Conservation (phyloP, 1,140 invertebrate genomes). For the Lithobius niger region DNA sequence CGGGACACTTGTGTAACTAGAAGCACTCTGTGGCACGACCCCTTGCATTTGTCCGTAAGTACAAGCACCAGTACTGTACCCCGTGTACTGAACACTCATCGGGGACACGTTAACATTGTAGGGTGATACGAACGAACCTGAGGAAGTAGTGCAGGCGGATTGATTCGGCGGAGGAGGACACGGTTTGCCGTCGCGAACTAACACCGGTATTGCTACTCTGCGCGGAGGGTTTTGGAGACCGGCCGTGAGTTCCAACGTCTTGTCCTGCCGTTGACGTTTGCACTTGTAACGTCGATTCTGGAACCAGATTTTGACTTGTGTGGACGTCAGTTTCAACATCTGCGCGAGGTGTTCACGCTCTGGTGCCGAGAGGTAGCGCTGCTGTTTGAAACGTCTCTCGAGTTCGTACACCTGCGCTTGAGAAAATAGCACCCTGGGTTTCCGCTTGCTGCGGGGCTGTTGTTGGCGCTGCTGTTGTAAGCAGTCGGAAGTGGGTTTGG, state of each 20-base stretch:
- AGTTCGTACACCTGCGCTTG: slow-evolving; percentile 64
- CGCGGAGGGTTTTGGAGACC: slow-evolving; percentile 29
- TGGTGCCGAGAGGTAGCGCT: slow-evolving; percentile 51
- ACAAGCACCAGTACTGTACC: not conserved
- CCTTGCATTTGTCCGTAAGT: not conserved
- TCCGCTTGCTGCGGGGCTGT: slow-evolving; percentile 51
- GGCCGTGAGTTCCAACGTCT: slow-evolving; percentile 13
- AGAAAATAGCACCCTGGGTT: slow-evolving; percentile 86
- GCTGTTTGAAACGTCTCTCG: slow-evolving; percentile 48
- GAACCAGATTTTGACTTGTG: slow-evolving; percentile 45
- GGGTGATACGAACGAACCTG: not conserved
- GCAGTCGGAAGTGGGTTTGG: no score
- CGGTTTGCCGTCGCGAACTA: slow-evolving; percentile 36
- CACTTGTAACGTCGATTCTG: slow-evolving; percentile 52
- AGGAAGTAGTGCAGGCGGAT: not conserved
- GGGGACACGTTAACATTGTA: slow-evolving; percentile 7
- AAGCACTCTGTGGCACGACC: slow-evolving; percentile 1
- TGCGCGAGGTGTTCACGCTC: slow-evolving; percentile 50
- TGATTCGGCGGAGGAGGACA: slow-evolving; percentile 23
- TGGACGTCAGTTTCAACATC: slow-evolving; percentile 36
- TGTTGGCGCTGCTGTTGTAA: no score
- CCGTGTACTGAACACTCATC: not conserved
- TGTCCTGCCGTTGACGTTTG: slow-evolving; percentile 29
- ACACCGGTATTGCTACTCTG: slow-evolving; percentile 34
- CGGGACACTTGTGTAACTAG: not conserved